Base-by-base conservation (phyloP, 2,888 invertebrate genomes). In the Drosophila pegasa region DNA sequence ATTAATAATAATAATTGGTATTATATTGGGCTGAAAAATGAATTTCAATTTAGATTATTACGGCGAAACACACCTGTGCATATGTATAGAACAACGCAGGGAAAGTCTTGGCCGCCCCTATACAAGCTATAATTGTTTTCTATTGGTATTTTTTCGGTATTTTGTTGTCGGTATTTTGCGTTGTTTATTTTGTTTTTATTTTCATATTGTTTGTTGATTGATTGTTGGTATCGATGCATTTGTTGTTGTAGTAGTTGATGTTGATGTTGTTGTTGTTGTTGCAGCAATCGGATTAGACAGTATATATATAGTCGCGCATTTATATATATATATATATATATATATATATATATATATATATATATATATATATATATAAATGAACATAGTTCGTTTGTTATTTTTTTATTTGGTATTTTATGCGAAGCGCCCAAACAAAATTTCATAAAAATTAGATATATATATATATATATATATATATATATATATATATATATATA, bases 81-180 rank as follows among this genome's bases (percentile, higher is more conserved):
- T 78, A 91, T 89, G 90, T 87, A 90, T 85, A 92, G 89, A 86
- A 92, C 86, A 91, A 91, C 90, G 92, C 92, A 92, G 90, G 90
- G 91, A 83, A 89, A 82, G 82, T 91, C 91, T 88, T 88, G 87
- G 85, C 89, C 89, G 84, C 89, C 89, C 90, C 87, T 89, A 71
- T 55, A 68, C 62, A 50, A 12, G 51, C 52, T 63, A 35, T 31
- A 45, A 63, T 72, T 68, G 68, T 73, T 79, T 67, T 69, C 86
- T 86, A 77, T 45, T 45, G 45, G 20, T 45, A 56, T 60, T 48
- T 31, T 41, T 22, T 35, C 20, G 12, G 3, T n/a, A n/a, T 31
- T 50, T 35, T 38, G 40, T 55, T 47, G 70, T 57, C 57, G 75
- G 60, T 56, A 69, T 50, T 67, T 66, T 41, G 43, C 25, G 25